Evolutionary conservation across 1,140 invertebrate species (phyloP), one percentile per base, ranked within the genome.

Genomic region (Melipona quadrifasciata): DNA sequence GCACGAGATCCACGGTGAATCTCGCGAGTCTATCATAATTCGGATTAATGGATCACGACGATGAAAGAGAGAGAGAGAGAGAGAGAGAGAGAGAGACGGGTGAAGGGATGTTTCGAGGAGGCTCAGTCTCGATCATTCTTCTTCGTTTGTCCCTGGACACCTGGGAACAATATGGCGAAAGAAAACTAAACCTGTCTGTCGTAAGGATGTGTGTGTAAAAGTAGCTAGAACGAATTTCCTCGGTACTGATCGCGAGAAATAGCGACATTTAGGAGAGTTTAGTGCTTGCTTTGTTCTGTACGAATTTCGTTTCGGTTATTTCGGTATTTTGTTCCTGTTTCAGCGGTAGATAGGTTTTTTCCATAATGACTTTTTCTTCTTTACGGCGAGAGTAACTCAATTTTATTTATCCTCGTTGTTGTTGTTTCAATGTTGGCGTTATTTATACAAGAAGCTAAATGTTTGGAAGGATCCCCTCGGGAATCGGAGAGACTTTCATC

Each of bases 1-100:
- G 82, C 70, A 80, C n/a, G 2, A 70, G 21, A 82, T 27, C 74
- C 14, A 6, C 39, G 24, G 19, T 55, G 14, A 55, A 21, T 82
- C 57, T 80, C 34, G 27, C 71, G 27, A 14, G 16, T 6, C 17
- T 24, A 1, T n/a, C 84, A 55, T 87, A 87, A 87, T 58, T 39
- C n/a, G 55, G 82, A 88, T 87, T 88, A 84, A 87, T 72, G 71
- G 75, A 70, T 61, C 34, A 70, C n/a, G 39, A 39, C 19, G 10
- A 19, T 21, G 53, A 39, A 67, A 65, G 24, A 12, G 0, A 6
- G 19, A 21, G 11, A 10, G 31, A 21, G 31, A 5, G 34, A 21
- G 31, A 5, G 53, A 39, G 53, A 65, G 24, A 21, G 0, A 2
- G 19, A 21, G 11, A 12, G 34, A 21, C 10, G 2, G 8, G 34